Base-by-base conservation (phyloP, 2,113 vertebrate genomes). In the Phyllostomus discolor region DNA sequence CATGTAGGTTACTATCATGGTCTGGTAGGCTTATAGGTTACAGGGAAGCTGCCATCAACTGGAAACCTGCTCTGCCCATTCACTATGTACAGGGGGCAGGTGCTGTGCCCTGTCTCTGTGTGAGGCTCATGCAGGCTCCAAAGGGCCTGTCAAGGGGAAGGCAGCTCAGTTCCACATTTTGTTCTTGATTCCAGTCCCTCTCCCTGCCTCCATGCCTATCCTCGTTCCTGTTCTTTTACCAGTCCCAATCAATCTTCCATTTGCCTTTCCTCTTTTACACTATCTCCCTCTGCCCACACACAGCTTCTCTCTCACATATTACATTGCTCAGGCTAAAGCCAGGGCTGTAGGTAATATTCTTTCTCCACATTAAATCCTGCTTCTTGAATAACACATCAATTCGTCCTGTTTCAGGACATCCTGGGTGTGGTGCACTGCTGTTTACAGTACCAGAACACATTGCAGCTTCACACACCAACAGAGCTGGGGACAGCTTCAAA, bases 401-500 rank as follows among this genome's bases (percentile, higher is more conserved):
- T 90, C 52, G 35, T 91, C 35, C 72, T 93, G 22, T 90, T 84
- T 84, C 15, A 43, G 70, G 41, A 46, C 35, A 96, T 33, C 17
- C 24, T n/a, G 57, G 57, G 66, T 81, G 46, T 64, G 76, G n/a
- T 46, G 5, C 9, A 20, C 38, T 70, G 66, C 35, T 95, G 89
- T 88, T 95, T 78, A 85, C 52, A 89, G 20, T 31, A 62, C 59
- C 70, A 94, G 85, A 78, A 80, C 35, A 88, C 24, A 70, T 28
- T 57, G 26, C 54, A 87, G 85, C 24, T 35, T 87, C 90, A 59
- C 43, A 62, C 9, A 78, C 70, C 69, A 28, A 62, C 43, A 54
- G 26, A 64, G 48, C 66, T 59, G 72, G 43, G 70, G 78, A 94
- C 94, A 88, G 48, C 41, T 12, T 90, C 66, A 85, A 94, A 95